Percentiles rank a stretch among this genome's conserved stretches.
These are phyloP conservation scores for Gymnodraco acuticeps DNA, from an alignment of 2,797 vertebrate species.

Conservation along the genomic window DNA sequence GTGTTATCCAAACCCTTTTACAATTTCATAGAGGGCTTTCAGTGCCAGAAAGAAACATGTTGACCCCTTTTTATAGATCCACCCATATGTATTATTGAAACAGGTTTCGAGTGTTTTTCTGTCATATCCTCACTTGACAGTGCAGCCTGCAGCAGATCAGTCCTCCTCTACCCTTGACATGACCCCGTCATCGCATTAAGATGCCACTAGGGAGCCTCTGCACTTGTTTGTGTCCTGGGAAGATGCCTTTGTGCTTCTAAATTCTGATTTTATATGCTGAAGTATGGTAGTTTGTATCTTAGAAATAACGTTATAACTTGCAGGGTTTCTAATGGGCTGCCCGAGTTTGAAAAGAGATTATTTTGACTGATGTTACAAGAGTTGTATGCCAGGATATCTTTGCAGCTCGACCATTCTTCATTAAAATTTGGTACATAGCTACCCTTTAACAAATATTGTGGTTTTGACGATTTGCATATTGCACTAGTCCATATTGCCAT, in stretches of 20 bases:
- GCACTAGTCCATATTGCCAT: too few species aligned
- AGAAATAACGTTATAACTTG: background rate
- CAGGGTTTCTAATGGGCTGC: background rate
- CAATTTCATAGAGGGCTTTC: background rate
- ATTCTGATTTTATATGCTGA: slow-evolving; percentile 1
- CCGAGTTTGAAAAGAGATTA: too few species aligned
- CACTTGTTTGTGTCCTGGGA: slow-evolving; percentile 19
- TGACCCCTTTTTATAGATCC: slow-evolving; percentile 3
- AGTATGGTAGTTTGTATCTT: background rate
- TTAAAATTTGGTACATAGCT: too few species aligned
- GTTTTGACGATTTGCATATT: too few species aligned
- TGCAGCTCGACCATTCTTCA: too few species aligned
- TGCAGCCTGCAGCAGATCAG: slow-evolving; percentile 32
- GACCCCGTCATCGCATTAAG: slow-evolving; percentile 62
- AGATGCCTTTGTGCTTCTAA: slow-evolving; percentile 14
- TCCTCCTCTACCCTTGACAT: slow-evolving; percentile 59
- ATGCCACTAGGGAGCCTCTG: slow-evolving; percentile 46
- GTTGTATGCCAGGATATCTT: too few species aligned
- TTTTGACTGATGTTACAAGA: too few species aligned
- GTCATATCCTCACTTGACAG: slow-evolving; percentile 33
- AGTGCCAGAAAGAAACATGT: background rate
- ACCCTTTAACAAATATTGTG: too few species aligned
- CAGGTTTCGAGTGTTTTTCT: slow-evolving; percentile 29
- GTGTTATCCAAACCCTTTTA: background rate
- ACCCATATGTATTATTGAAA: slow-evolving; percentile 47